Base-by-base conservation (phyloP, 2,888 invertebrate genomes). In the Disparrhopalites patrizii region DNA sequence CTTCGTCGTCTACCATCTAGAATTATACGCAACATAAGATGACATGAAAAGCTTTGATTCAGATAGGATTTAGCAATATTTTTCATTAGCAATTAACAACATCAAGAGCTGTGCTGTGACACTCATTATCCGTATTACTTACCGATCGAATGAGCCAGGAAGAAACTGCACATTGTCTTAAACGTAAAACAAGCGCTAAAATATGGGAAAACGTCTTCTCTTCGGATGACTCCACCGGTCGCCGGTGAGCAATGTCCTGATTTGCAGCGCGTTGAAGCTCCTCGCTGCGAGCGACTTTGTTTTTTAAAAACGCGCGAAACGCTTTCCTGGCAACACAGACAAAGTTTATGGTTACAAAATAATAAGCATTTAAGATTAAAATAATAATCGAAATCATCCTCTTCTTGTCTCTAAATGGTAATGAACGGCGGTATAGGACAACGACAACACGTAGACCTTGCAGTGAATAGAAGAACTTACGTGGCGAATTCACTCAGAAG, bases 121-220 rank as follows among this genome's bases (percentile, higher is more conserved):
- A 51, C 23, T 10, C 47, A 43, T 10, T 43, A 43, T 43, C 4
- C 5, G 15, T n/a, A 43, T 10, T 54, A 79, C 81, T 79, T 78
- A 86, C 86, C 66, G 83, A 78, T 75, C 85, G 84, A 74, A 94
- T 90, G 18, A 97, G 83, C 0, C 88, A 87, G 30, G 94, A 89
- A 81, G 96, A 95, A 77, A 91, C 90, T 77, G 92, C 92, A 67
- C 91, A 86, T 78, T 98, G 96, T 0, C 96, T 83, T 66, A 97
- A 80, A 13, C 96, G 84, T 63, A 96, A 80, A 15, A 97, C 78
- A 1, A 95, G 81, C 0, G 93, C 89, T 71, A 97, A 80, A 78
- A 93, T 89, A 79, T 84, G 81, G 68, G 83, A 82, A 4, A 83
- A 78, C 70, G 82, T 82, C 25, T 66, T 63, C 10, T 77, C 77